phyloP scores from a whole-genome alignment of 1,140 invertebrate species.

The Rhynchophorus ferrugineus region DNA sequence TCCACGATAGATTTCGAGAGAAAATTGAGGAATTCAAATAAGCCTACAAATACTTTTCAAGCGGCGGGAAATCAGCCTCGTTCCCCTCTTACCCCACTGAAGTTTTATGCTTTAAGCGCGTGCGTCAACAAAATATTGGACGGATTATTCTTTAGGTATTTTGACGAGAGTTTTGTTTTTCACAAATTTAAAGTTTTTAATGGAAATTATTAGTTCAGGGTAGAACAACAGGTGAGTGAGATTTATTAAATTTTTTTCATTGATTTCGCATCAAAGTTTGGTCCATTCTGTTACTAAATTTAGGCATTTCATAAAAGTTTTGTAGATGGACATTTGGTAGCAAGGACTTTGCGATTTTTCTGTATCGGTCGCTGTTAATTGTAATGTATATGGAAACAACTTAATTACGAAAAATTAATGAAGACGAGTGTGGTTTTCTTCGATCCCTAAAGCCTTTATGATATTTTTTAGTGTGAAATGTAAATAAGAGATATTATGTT shows the following conservation, averaged over 20 bases:
- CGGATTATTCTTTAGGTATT: constrained; percentile 26
- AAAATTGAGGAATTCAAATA: too few relatives aligned
- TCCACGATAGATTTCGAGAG: neutral
- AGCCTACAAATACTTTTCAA: neutral
- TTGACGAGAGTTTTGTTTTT: constrained; percentile 28
- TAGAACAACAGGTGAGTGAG: constrained; percentile 16
- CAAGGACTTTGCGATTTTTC: neutral
- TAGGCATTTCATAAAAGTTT: constrained; percentile 7
- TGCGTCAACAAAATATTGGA: constrained; percentile 18
- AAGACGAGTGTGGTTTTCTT: too few relatives aligned
- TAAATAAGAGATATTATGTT: neutral
- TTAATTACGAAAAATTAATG: too few relatives aligned
- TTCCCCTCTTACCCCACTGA: constrained; percentile 11
- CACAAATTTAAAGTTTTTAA: constrained; percentile 27
- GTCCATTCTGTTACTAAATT: constrained; percentile 1
- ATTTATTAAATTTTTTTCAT: constrained; percentile 13
- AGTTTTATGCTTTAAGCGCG: constrained; percentile 17
- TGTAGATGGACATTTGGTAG: neutral
- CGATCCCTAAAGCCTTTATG: too few relatives aligned
- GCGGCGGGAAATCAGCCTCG: constrained; percentile 15
- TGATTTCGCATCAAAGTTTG: neutral
- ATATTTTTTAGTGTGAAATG: too few relatives aligned
- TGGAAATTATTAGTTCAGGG: constrained; percentile 6
- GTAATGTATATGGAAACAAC: neutral
- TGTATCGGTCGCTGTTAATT: neutral